Evolutionary conservation across 1,140 invertebrate species (phyloP).

Genomic region (Sitobion miscanthi): DNA sequence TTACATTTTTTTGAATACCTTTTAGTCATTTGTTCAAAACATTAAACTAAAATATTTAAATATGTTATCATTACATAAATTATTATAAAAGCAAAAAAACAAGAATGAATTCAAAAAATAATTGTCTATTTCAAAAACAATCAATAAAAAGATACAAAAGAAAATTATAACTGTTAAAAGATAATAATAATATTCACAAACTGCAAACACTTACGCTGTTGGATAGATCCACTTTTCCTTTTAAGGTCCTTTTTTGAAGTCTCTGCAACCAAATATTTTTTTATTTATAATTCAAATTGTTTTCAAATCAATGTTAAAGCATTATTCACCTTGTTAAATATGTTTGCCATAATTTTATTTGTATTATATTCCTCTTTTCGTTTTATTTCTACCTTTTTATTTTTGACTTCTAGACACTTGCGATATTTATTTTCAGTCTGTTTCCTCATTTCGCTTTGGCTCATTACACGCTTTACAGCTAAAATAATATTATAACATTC

Average conservation of each 20-base stretch:
- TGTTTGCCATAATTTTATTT: slow-evolving; percentile 67
- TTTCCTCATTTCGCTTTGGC: slow-evolving; percentile 64
- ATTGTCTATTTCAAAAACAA: neutral
- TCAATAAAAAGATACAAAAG: neutral
- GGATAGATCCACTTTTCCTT: slow-evolving; percentile 65
- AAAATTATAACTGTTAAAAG: neutral
- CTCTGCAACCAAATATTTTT: slow-evolving; percentile 61
- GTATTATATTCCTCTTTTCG: slow-evolving; percentile 65
- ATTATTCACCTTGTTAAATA: slow-evolving; percentile 65
- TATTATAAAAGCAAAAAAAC: neutral
- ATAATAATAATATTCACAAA: neutral
- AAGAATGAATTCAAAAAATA: neutral
- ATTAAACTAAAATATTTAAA: neutral
- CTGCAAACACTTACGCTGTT: slow-evolving; percentile 63
- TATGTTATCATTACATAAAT: neutral
- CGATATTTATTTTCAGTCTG: slow-evolving; percentile 65
- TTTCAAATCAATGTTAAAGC: neutral
- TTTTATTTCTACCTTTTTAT: slow-evolving; percentile 64
- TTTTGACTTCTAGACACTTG: slow-evolving; percentile 64
- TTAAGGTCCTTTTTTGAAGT: slow-evolving; percentile 65
- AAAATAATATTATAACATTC: slow-evolving; percentile 4
- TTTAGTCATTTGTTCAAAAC: neutral
- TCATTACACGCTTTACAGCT: slow-evolving; percentile 63
- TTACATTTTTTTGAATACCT: neutral
- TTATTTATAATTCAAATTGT: neutral